Conservation (phyloP, 2,113 vertebrate genomes). For the Pteropus alecto region DNA sequence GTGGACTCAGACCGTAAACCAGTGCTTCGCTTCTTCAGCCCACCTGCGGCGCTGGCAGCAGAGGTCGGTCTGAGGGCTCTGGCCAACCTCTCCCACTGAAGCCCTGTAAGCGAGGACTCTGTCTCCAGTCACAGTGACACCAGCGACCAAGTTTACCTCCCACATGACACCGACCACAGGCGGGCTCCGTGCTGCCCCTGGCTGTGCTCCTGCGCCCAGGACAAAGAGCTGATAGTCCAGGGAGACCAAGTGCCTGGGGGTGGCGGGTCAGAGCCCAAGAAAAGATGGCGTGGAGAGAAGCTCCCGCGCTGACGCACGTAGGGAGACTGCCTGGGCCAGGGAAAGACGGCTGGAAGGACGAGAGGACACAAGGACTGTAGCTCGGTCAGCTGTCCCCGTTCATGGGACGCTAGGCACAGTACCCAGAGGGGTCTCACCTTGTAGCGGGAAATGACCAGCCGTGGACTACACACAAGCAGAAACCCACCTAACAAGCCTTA, state of each 20-base stretch:
- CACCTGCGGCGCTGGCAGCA: not conserved
- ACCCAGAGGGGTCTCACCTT: not conserved
- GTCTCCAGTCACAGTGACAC: not conserved
- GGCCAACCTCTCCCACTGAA: not conserved
- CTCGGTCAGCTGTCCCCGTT: accelerated
- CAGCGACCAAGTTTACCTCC: too few relatives aligned
- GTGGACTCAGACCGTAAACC: accelerated
- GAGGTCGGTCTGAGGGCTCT: accelerated
- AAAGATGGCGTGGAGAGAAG: not conserved
- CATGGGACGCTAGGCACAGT: accelerated
- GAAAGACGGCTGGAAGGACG: not conserved
- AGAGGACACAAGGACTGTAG: not conserved
- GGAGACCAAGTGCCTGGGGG: not conserved
- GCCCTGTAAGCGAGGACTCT: not conserved
- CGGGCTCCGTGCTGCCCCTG: accelerated
- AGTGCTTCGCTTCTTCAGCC: too few relatives aligned
- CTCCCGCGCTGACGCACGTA: too few relatives aligned
- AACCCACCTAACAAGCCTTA: not conserved
- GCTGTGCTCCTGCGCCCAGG: not conserved
- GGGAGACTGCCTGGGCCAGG: not conserved
- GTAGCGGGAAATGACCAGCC: not conserved
- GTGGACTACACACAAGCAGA: too few relatives aligned
- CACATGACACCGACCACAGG: not conserved
- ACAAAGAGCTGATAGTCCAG: too few relatives aligned
- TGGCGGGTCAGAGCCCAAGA: not conserved